These are phyloP conservation scores for Ceuthmochares aereus DNA, from an alignment of 2,113 vertebrate genomes.

Conservation along the genomic window DNA sequence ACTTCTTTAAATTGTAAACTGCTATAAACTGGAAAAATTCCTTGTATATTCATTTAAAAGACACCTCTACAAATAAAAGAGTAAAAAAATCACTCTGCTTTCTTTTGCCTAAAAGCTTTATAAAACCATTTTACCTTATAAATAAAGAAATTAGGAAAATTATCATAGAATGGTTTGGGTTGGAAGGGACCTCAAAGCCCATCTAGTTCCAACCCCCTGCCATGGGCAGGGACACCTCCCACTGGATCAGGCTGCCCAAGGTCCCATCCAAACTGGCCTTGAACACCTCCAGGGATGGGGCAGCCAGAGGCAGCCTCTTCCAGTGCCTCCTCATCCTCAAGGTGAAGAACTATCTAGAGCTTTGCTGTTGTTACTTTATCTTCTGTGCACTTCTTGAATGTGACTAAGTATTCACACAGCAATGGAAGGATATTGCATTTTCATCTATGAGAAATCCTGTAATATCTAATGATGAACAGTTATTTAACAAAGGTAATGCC, in stretches of 20 bases:
- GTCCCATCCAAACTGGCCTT: too few species aligned
- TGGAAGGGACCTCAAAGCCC: too few species aligned
- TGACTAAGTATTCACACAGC: background rate
- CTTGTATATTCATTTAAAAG: background rate
- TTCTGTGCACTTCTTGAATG: background rate
- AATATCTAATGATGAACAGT: background rate
- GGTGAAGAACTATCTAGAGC: background rate
- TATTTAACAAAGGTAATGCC: background rate
- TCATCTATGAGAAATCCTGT: background rate
- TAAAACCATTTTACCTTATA: background rate
- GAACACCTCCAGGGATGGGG: too few species aligned
- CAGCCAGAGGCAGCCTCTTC: too few species aligned
- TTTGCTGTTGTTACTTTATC: background rate
- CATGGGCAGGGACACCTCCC: too few species aligned
- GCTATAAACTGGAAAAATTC: background rate
- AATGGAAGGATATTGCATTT: background rate
- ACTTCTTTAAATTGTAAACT: background rate
- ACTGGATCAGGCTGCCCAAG: too few species aligned
- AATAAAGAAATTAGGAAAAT: background rate
- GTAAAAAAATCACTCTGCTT: background rate
- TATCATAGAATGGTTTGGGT: too few species aligned
- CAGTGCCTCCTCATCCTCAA: too few species aligned
- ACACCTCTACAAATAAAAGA: background rate
- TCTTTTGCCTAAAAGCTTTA: background rate
- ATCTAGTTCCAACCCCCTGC: too few species aligned